Conservation (phyloP, 2,888 invertebrate species). For the Caenorhabditis sinica region DNA sequence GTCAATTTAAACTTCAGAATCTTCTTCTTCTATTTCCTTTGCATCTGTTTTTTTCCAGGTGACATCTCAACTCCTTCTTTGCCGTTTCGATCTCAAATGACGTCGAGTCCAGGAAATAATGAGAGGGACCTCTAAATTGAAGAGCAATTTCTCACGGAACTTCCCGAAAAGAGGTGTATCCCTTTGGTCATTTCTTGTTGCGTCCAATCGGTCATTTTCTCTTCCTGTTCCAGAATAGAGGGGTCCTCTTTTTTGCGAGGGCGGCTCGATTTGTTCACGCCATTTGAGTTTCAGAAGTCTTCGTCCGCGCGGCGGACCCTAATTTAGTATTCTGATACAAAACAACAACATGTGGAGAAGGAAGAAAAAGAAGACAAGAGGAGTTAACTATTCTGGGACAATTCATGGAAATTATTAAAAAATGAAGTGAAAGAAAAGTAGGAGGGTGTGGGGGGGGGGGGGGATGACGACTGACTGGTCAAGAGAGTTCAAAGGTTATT, state of each 20-base stretch:
- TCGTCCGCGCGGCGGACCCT: no score
- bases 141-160: constrained; percentile 37
- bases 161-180: neutral
- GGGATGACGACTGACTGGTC: neutral
- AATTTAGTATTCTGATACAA: constrained; percentile 25
- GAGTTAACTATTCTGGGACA: neutral
- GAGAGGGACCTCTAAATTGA: neutral
- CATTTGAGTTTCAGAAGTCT: constrained; percentile 41
- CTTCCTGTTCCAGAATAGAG: constrained; percentile 29
- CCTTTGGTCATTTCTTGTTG: constrained; percentile 11
- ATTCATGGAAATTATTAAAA: constrained; percentile 11
- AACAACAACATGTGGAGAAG: constrained; percentile 26
- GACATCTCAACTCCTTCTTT: constrained; percentile 33
- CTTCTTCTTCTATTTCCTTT: no score
- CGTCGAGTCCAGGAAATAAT: neutral
- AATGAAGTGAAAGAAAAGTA: neutral
- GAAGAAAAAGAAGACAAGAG: neutral
- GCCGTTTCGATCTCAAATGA: constrained; percentile 12
- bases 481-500: constrained; percentile 1
- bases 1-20: no score
- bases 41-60: constrained; percentile 19
- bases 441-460: neutral
- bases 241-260: constrained; percentile 14
- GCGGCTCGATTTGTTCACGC: constrained; percentile 50
- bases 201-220: neutral